Evolutionary conservation across 2,888 invertebrate species (phyloP).

Genomic region (Nemotelus pantherinus): DNA sequence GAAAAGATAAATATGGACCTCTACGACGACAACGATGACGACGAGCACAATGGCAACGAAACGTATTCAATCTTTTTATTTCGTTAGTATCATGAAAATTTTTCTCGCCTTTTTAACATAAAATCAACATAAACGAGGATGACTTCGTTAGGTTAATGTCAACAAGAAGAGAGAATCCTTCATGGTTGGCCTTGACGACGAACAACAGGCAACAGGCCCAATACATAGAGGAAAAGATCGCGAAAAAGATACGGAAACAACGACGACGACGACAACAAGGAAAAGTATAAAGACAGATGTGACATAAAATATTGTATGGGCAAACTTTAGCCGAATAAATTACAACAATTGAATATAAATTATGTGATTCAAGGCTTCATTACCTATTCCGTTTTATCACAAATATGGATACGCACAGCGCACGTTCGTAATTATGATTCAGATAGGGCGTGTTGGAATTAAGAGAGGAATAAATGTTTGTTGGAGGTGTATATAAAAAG

Average conservation of each 20-base stretch:
- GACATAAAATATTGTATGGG: conserved; percentile 20
- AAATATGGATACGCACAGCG: too few species aligned
- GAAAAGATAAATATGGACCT: conserved; percentile 14
- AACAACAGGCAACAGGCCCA: conserved; percentile 12
- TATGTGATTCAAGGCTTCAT: conserved; percentile 1
- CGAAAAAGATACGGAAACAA: neutral
- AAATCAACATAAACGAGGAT: conserved; percentile 27
- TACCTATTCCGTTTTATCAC: too few species aligned
- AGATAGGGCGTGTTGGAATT: too few species aligned
- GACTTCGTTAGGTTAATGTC: conserved; percentile 36
- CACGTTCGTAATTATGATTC: too few species aligned
- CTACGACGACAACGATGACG: too few species aligned
- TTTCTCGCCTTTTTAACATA: conserved; percentile 34
- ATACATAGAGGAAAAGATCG: neutral
- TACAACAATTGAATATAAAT: conserved; percentile 33
- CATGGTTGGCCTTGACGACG: neutral
- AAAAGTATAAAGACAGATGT: neutral
- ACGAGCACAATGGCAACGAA: neutral
- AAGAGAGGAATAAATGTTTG: too few species aligned
- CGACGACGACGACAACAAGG: neutral
- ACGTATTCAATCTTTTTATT: conserved; percentile 31
- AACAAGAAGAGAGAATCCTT: neutral
- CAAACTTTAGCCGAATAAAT: conserved; percentile 14
- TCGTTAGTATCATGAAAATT: conserved; percentile 17
- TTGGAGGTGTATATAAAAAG: too few species aligned